Evolutionary conservation across 2,797 vertebrate genomes (phyloP), one percentile per base, ranked within the genome.

Genomic region (Fistularia tabacaria): DNA sequence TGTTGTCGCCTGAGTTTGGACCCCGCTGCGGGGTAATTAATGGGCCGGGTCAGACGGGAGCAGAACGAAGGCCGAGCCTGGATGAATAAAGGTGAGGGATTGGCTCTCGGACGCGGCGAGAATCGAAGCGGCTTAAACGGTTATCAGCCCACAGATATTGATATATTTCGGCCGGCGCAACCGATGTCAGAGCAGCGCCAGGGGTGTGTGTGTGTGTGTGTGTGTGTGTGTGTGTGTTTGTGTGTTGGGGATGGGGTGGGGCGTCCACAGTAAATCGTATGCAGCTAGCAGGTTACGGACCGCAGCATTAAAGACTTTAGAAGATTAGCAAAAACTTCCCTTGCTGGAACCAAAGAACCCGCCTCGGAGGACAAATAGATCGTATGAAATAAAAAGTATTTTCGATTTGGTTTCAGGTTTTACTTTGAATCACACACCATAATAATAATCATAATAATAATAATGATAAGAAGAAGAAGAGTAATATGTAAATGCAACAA

Each of bases 81-180:
- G 77, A 88, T 78, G 74, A 89, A 82, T 85, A 86, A 88, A 85
- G 77, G 80, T 85, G 83, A 87, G 73, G 73, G 80, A 88, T 81
- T 74, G 80, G 66, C 71, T 82, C 66, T 64, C 59, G 55, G 76
- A 79, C 57, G 61, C 70, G 48, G 72, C 57, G 14, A 73, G 81
- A 25, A 89, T 90, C 79, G 79, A 90, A 90, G 65, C 39, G 78
- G 74, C 75, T 90, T 85, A 85, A 86, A 81, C 39, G 62, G 79
- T 83, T 80, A 81, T 86, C 80, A 80, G 80, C 71, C 64, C 71
- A 66, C 63, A 86, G 76, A 79, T 89, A 85, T 85, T 83, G 75
- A 88, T 85, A 76, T 74, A 79, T 89, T 84, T 87, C 74, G 85
- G 73, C 77, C 64, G 66, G 61, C 63, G 59, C 53, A 41, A 53